Percentiles rank a stretch among this genome's conserved stretches.
Conservation (phyloP, 2,888 invertebrate genomes). For the Halocaridina rubra region DNA sequence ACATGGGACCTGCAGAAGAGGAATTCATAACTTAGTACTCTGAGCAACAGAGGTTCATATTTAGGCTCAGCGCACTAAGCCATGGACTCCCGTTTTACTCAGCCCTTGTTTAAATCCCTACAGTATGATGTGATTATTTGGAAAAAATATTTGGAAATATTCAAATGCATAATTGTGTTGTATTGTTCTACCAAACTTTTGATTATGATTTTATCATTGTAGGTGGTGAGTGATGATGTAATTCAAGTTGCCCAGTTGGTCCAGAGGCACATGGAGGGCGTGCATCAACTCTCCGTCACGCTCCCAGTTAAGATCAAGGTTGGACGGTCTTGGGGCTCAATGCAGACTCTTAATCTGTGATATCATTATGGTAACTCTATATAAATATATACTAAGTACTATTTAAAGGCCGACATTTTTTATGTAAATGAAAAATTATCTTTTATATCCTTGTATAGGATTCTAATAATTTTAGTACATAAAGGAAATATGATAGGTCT, state of each 20-base stretch:
- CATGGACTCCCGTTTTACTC: no score
- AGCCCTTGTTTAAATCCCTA: no score
- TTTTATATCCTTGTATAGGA: neutral
- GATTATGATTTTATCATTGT: neutral
- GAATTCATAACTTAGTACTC: no score
- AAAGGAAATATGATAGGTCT: neutral
- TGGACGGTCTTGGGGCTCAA: conserved; percentile 84
- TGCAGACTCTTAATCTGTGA: conserved; percentile 54
- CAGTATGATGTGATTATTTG: no score
- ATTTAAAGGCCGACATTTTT: neutral
- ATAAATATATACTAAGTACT: neutral
- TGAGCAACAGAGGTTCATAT: no score
- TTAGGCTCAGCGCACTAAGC: no score
- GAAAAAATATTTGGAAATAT: no score
- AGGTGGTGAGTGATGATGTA: conserved; percentile 75
- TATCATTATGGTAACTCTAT: no score
- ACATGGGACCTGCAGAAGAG: no score
- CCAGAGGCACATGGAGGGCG: conserved; percentile 83
- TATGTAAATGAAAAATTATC: neutral
- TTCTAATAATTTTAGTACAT: neutral
- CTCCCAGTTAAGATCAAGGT: conserved; percentile 87
- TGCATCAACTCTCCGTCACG: conserved; percentile 79
- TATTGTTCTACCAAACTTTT: no score
- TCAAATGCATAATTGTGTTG: no score
- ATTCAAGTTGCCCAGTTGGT: conserved; percentile 75